These are phyloP conservation scores for Xiphophorus maculatus DNA, from an alignment of 2,113 vertebrate species.

Conservation along the genomic window DNA sequence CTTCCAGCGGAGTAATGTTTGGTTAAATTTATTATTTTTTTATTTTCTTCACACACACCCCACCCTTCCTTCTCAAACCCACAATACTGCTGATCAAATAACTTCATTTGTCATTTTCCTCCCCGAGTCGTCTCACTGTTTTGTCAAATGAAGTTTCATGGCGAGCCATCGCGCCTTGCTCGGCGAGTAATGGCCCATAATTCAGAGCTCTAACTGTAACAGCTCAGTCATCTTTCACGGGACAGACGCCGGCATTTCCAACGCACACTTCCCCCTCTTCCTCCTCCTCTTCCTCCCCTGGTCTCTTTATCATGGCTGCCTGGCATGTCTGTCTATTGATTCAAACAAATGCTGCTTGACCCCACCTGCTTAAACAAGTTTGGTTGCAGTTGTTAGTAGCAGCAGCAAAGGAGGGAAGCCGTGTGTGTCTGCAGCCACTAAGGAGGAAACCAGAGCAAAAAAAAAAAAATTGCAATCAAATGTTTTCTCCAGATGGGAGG, in stretches of 20 bases:
- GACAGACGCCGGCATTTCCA: constrained; percentile 59
- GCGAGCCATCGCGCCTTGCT: constrained; percentile 60
- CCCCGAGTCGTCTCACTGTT: constrained; percentile 58
- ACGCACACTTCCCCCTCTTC: background rate
- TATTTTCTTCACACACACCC: background rate
- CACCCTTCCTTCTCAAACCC: background rate
- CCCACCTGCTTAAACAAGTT: constrained; percentile 66
- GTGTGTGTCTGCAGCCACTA: constrained; percentile 17
- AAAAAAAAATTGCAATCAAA: constrained; percentile 54
- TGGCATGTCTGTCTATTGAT: constrained; percentile 60
- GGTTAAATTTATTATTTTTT: constrained; percentile 24
- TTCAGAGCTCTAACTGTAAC: constrained; percentile 68
- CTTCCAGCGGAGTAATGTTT: constrained; percentile 55
- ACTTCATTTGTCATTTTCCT: constrained; percentile 69
- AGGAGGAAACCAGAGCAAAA: constrained; percentile 45
- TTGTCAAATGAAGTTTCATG: constrained; percentile 66
- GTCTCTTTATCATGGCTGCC: constrained; percentile 64
- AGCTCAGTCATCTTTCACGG: constrained; percentile 70
- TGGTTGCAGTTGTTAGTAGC: constrained; percentile 53
- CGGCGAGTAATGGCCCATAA: constrained; percentile 63
- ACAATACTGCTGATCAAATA: constrained; percentile 41
- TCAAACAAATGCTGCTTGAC: constrained; percentile 67
- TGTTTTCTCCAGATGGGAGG: constrained; percentile 32
- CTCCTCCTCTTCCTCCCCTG: background rate
- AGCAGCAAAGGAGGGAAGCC: constrained; percentile 5